Evolutionary conservation across 1,140 invertebrate genomes (phyloP).

Genomic region (Ceratosolen solmsi): DNA sequence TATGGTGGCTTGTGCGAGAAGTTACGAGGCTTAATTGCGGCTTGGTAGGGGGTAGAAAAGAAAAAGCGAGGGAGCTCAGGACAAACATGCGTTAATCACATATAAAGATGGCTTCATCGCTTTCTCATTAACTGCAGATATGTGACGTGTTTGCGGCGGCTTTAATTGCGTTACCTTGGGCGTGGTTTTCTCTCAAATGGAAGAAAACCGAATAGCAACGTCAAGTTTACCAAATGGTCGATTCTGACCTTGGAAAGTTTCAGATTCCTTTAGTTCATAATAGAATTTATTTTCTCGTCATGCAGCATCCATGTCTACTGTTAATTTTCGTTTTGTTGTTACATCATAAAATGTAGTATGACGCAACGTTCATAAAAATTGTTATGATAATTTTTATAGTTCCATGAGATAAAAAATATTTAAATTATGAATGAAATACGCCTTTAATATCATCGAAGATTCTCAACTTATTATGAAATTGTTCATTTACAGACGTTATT

Average conservation of each 20-base stretch:
- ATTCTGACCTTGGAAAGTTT: slow-evolving; percentile 7
- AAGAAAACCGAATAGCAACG: slow-evolving; percentile 11
- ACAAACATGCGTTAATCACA: slow-evolving; percentile 31
- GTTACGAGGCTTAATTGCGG: slow-evolving; percentile 63
- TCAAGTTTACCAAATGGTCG: background rate
- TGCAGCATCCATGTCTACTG: background rate
- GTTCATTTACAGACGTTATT: too few relatives aligned
- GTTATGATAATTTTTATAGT: background rate
- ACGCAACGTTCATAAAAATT: background rate
- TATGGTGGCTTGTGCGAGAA: slow-evolving; percentile 50
- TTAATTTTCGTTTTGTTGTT: background rate
- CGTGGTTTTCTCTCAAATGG: background rate
- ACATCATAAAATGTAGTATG: background rate
- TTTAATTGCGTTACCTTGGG: slow-evolving; percentile 33
- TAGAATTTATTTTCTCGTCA: background rate
- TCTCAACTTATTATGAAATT: too few relatives aligned
- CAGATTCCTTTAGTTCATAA: background rate
- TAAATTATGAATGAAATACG: background rate
- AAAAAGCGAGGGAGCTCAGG: background rate
- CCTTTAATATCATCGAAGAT: background rate
- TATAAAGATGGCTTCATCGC: slow-evolving; percentile 25
- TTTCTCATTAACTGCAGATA: slow-evolving; percentile 34
- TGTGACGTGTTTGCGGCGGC: background rate
- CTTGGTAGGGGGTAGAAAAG: slow-evolving; percentile 3
- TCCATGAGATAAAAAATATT: background rate